Evolutionary conservation across 1,140 invertebrate genomes (phyloP), one percentile per base, ranked within the genome.

Genomic region (Galendromus occidentalis): DNA sequence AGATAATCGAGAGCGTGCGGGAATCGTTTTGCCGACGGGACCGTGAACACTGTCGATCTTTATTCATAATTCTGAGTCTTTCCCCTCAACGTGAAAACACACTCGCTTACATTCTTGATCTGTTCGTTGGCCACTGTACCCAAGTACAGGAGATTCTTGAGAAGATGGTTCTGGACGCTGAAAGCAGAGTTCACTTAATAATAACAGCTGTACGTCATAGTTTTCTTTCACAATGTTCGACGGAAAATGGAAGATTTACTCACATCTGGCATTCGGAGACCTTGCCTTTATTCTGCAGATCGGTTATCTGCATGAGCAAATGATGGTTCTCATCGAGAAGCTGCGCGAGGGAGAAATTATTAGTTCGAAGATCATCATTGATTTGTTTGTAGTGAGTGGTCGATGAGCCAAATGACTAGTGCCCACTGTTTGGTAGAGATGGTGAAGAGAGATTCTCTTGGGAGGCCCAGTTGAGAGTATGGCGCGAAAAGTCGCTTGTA

Each of bases 161-260:
- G 51, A 2, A 59, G 51, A 59, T 59, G 51, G 6, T 59, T 59
- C 33, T 59, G 51, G 33, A 59, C 51, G 17, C 51, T 59, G 51
- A 59, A 59, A 59, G 42, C 42, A 12, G 12, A 44, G 18, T n/a
- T n/a, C 42, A 44, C 42, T 44, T 44, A 12, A 44, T 44, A 44
- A 44, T 44, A 44, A 44, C 42, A 44, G 18, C 12, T 12, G 12
- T 12, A 12, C 42, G 18, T 44, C 12, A 12, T 12, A 44, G 12
- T 12, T 44, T 12, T 44, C 14, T 14, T 44, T 44, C 42, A 44
- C n/a, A 12, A 44, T 44, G 14, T 44, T 14, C n/a, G 14, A 44
- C 14, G 12, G 14, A n/a, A 44, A 44, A 44, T 44, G 42, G n/a
- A 44, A 44, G n/a, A n/a, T 14, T 44, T 44, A 59, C 51, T 2